Evolutionary conservation across 2,113 vertebrate genomes (phyloP).

Genomic region (Geococcyx californianus): DNA sequence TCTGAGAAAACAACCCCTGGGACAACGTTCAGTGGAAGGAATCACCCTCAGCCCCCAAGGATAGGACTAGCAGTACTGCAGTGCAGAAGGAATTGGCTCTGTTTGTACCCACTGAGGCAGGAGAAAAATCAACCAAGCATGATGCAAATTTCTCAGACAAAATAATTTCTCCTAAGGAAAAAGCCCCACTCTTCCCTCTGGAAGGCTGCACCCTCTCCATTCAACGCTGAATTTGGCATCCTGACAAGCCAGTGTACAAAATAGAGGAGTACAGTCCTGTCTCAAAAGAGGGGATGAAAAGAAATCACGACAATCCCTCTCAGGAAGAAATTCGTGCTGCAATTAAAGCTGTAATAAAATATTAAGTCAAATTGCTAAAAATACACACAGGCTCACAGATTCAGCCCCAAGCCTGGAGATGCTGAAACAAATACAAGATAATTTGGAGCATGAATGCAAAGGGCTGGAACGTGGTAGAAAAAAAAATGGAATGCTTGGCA

Average conservation of each 20-base stretch:
- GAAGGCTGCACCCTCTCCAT: not conserved
- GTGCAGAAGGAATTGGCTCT: not conserved
- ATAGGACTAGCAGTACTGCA: not conserved
- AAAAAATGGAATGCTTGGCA: not conserved
- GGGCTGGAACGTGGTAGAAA: not conserved
- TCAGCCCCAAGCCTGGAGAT: not conserved
- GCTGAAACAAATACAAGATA: not conserved
- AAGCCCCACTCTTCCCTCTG: not conserved
- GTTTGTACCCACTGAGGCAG: not conserved
- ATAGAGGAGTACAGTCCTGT: not conserved
- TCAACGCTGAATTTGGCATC: not conserved
- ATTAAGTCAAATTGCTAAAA: conserved; percentile 1
- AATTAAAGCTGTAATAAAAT: conserved; percentile 20
- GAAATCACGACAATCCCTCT: not conserved
- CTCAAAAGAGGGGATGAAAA: not conserved
- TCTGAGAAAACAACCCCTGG: not conserved
- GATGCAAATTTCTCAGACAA: not conserved
- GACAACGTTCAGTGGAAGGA: not conserved
- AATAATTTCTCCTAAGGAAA: not conserved
- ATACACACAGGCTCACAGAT: not conserved
- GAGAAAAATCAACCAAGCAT: not conserved
- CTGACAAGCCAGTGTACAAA: not conserved
- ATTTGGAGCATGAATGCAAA: not conserved
- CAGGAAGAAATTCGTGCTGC: not conserved
- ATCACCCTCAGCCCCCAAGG: not conserved